Base-by-base conservation (phyloP, 2,888 invertebrate species). In the Lasioglossum malachurum region DNA sequence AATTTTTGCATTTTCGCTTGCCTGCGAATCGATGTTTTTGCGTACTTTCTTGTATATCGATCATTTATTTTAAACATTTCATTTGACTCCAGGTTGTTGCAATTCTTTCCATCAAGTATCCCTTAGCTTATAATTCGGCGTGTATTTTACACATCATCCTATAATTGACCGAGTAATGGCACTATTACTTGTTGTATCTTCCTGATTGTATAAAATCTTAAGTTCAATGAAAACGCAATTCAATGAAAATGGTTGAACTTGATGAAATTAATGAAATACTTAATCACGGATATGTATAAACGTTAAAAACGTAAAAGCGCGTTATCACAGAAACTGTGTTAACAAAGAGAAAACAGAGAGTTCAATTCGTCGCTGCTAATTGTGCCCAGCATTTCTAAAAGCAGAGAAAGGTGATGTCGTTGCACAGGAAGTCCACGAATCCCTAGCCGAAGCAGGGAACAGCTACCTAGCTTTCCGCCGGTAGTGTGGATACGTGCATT, bases 401-500 rank as follows among this genome's bases (percentile, higher is more conserved):
- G 64, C 64, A 31, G 64, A 3, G 64, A 31, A 31, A 64, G 64
- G 16, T 16, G 64, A 64, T 64, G 64, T 31, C 64, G 64, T 64
- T 8, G 64, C 19, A 19, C 64, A 64, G 64, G 64, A 64, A 64
- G 31, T 64, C 31, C 7, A 69, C 38, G 69, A 69, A 69, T 64
- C 64, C 64, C 64, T 14, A 64, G 64, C 31, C 31, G 64, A 31
- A 14, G 19, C 64, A 19, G 64, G 64, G 69, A 69, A 69, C 69
- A 69, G 35, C 23, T 35, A 49, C 27, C 41, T 14, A 41, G 69
- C 49, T 69, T 76, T 49, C 75, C 35, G 35, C 57, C 67, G 72
- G 53, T 75, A 75, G 41, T 46, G 64, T 46, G 1, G 16, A 46
- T 60, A 79, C 75, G 73, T 71, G 64, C 76, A 80, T 87, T 82